Conservation (phyloP, 2,113 vertebrate genomes). For the Oenanthe melanoleuca region DNA sequence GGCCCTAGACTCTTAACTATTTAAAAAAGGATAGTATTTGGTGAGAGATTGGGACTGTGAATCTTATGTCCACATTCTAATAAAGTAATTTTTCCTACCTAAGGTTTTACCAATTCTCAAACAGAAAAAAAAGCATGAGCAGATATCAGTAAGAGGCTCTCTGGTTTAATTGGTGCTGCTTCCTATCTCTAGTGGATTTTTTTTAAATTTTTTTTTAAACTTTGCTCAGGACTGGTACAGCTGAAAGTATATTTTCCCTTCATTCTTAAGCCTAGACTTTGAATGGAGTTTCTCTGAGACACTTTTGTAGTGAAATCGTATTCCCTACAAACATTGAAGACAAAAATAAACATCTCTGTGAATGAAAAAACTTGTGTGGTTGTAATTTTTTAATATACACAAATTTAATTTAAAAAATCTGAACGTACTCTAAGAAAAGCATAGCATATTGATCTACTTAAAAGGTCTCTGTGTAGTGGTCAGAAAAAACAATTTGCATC, state of each 20-base stretch:
- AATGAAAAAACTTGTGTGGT: slow-evolving; percentile 49
- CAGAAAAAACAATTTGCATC: neutral
- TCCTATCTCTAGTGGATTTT: slow-evolving; percentile 51
- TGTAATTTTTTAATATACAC: slow-evolving; percentile 37
- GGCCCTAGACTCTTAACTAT: neutral
- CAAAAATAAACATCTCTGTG: slow-evolving; percentile 65
- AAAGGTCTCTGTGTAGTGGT: neutral
- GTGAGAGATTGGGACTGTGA: slow-evolving; percentile 30
- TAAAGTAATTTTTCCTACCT: slow-evolving; percentile 27
- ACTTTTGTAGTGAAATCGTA: slow-evolving; percentile 69
- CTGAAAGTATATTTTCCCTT: slow-evolving; percentile 69
- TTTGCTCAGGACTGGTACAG: slow-evolving; percentile 71
- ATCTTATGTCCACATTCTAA: slow-evolving; percentile 9
- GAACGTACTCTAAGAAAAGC: neutral
- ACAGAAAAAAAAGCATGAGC: slow-evolving; percentile 40
- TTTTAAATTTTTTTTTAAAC: neutral
- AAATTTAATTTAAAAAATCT: neutral
- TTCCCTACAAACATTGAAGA: slow-evolving; percentile 63
- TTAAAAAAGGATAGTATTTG: neutral
- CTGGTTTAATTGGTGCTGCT: slow-evolving; percentile 66
- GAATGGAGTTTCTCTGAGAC: slow-evolving; percentile 71
- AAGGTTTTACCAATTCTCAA: slow-evolving; percentile 45
- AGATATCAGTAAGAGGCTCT: slow-evolving; percentile 49
- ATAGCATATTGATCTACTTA: neutral
- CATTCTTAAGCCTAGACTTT: slow-evolving; percentile 66